phyloP scores from a whole-genome alignment of 2,113 vertebrate species.

The Bagarius yarrelli region DNA sequence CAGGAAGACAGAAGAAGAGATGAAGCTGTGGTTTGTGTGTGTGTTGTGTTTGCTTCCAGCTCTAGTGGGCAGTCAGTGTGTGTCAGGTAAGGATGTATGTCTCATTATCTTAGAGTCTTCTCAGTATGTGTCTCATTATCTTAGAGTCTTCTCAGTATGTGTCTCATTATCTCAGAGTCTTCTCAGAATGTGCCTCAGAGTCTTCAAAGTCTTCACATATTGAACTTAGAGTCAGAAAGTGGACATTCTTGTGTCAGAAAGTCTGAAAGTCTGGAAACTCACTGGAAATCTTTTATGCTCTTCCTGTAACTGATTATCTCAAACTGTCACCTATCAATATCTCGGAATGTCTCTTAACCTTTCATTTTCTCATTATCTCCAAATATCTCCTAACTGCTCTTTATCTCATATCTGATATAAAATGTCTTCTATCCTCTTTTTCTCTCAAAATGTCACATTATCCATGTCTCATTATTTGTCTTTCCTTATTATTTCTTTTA shows the following conservation, averaged over 20 bases:
- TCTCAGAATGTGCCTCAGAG: not conserved
- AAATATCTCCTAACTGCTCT: not conserved
- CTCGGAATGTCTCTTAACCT: not conserved
- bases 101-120: not conserved
- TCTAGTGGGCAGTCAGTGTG: not conserved
- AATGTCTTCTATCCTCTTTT: not conserved
- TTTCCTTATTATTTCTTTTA: too few species aligned
- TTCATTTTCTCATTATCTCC: not conserved
- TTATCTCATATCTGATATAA: not conserved
- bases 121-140: not conserved
- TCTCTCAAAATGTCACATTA: not conserved
- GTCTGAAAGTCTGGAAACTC: too few species aligned
- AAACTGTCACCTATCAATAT: not conserved
- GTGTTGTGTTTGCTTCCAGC: constrained; percentile 8
- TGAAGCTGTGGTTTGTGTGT: constrained; percentile 14
- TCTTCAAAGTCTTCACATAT: not conserved
- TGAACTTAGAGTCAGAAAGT: too few species aligned
- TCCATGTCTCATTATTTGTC: not conserved
- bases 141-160: not conserved
- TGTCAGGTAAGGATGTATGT: not conserved
- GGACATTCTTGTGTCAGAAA: too few species aligned
- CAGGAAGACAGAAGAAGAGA: constrained; percentile 11
- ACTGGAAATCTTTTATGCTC: too few species aligned
- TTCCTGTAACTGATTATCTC: not conserved
- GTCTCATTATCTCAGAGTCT: not conserved